These are phyloP conservation scores for Rhynchophorus ferrugineus DNA, from an alignment of 1,140 invertebrate species.

Conservation along the genomic window DNA sequence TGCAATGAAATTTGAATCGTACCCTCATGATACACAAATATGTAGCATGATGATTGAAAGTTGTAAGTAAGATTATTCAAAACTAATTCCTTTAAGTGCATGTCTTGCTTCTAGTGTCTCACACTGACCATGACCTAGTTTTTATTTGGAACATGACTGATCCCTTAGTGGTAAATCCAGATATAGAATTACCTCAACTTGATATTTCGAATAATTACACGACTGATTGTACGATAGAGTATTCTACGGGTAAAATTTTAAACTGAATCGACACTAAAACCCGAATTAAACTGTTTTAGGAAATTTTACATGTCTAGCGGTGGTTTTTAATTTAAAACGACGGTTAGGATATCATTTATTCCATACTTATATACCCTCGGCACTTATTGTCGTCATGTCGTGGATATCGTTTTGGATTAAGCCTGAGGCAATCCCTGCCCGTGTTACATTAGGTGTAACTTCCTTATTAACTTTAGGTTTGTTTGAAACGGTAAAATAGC, in stretches of 20 bases:
- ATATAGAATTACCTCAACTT: constrained; percentile 79
- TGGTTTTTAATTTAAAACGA: constrained; percentile 74
- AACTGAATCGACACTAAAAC: constrained; percentile 1
- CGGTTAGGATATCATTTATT: constrained; percentile 83
- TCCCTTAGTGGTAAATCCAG: constrained; percentile 76
- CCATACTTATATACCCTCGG: constrained; percentile 85
- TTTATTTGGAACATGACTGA: constrained; percentile 86
- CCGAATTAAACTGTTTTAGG: constrained; percentile 43
- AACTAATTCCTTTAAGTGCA: too few species aligned
- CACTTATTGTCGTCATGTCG: constrained; percentile 85
- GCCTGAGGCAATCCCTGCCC: constrained; percentile 77
- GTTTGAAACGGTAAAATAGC: constrained; percentile 9
- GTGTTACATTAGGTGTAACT: constrained; percentile 74
- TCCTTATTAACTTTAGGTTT: constrained; percentile 73
- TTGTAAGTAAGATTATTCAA: constrained; percentile 65
- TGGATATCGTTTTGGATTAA: constrained; percentile 94
- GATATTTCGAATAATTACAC: constrained; percentile 83
- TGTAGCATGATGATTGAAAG: constrained; percentile 90
- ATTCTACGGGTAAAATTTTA: constrained; percentile 62
- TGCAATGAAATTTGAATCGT: constrained; percentile 89
- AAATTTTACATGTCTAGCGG: constrained; percentile 81
- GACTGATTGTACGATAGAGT: constrained; percentile 80
- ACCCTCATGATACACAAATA: constrained; percentile 83
- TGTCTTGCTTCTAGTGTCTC: constrained; percentile 59
- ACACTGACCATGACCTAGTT: constrained; percentile 74